Evolutionary conservation across 2,797 vertebrate species (phyloP).

Genomic region (Dermochelys coriacea): DNA sequence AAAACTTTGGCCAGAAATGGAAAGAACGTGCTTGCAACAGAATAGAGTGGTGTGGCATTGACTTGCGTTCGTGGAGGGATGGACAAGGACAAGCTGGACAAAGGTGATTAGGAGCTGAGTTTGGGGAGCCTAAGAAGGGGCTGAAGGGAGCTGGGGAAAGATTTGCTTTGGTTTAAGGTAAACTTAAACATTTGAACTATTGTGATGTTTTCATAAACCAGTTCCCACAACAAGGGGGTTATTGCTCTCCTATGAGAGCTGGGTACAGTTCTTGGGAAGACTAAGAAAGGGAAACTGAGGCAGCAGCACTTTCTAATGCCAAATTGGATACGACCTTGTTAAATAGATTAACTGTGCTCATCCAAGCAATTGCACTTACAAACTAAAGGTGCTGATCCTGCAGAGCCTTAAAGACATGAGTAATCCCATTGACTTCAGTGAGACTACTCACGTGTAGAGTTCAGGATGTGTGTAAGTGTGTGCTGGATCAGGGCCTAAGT

Average conservation of each 20-base stretch:
- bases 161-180: background rate
- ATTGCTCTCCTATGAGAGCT: background rate
- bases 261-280: background rate
- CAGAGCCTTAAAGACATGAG: conserved; percentile 56
- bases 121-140: background rate
- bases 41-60: too few species aligned
- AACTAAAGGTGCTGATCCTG: conserved; percentile 62
- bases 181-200: background rate
- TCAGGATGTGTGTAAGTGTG: conserved; percentile 50
- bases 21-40: too few species aligned
- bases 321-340: background rate
- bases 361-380: conserved; percentile 56
- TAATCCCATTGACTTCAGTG: conserved; percentile 74
- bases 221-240: background rate
- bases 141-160: background rate
- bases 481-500: background rate
- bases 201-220: background rate
- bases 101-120: background rate
- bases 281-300: too few species aligned
- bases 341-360: conserved; percentile 23
- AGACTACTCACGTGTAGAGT: conserved; percentile 69
- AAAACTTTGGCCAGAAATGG: too few species aligned
- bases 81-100: too few species aligned
- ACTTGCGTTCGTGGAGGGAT: too few species aligned
- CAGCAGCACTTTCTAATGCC: background rate